Percentiles rank a stretch among this genome's conserved stretches.
Evolutionary conservation across 2,888 invertebrate genomes (phyloP).

Genomic region (Helobdella robusta): DNA sequence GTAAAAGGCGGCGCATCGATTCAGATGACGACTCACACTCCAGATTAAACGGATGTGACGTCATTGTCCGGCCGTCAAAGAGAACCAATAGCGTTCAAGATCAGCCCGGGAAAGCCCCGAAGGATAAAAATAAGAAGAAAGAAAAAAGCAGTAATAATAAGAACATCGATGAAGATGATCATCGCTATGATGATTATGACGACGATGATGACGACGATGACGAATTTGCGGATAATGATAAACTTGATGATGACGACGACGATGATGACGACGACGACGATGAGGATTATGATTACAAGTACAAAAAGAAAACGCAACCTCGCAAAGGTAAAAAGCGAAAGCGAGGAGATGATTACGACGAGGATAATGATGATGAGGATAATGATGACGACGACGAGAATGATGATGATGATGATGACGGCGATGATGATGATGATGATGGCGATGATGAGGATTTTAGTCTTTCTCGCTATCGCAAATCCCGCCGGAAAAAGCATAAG

Average conservation of each 20-base stretch:
- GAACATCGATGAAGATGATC: constrained; percentile 7
- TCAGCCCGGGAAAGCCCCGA: too few species aligned
- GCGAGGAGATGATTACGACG: too few species aligned
- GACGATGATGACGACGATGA: not conserved
- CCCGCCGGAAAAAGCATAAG: not conserved
- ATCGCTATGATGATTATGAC: constrained; percentile 6
- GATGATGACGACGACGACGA: constrained; percentile 1
- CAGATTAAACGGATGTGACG: too few species aligned
- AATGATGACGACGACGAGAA: constrained; percentile 14
- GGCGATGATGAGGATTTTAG: constrained; percentile 19
- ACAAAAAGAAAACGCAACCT: not conserved
- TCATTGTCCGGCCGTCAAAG: too few species aligned
- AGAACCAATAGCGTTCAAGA: too few species aligned
- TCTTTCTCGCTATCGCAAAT: constrained; percentile 5
- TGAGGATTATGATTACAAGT: not conserved
- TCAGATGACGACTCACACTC: constrained; percentile 2
- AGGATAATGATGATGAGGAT: too few species aligned
- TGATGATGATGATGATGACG: constrained; percentile 31
- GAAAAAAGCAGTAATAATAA: too few species aligned
- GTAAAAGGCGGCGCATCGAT: constrained; percentile 3
- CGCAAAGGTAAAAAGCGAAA: not conserved
- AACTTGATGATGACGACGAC: constrained; percentile 9
- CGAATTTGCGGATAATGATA: not conserved
- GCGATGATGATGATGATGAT: constrained; percentile 37
- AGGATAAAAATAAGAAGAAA: too few species aligned